phyloP scores from a whole-genome alignment of 1,140 invertebrate species.

The Danaus melanippus region DNA sequence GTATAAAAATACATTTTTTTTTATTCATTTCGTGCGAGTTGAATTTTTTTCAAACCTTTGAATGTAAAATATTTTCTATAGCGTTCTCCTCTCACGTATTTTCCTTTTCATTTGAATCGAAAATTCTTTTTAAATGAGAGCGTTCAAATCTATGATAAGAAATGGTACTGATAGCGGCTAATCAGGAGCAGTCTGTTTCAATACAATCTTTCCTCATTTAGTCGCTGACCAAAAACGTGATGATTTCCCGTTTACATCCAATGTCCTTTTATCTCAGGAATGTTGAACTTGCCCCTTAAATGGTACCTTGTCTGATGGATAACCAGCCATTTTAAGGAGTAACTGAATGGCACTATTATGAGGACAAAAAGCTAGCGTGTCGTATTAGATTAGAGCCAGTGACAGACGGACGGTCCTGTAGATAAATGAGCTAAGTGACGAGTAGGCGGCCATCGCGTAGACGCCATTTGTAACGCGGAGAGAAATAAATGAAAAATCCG shows the following conservation, averaged over 20 bases:
- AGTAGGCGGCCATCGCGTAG: conserved; percentile 53
- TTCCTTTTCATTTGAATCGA: no score
- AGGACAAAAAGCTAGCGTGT: conserved; percentile 65
- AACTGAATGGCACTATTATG: conserved; percentile 53
- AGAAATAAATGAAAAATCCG: conserved; percentile 40
- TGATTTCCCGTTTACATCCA: conserved; percentile 15
- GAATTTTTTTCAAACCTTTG: no score
- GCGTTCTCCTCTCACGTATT: no score
- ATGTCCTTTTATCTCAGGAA: conserved; percentile 32
- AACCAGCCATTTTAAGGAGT: conserved; percentile 50
- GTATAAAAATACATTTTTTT: no score
- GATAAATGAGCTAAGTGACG: conserved; percentile 68
- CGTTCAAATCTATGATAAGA: no score
- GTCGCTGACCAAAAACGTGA: neutral
- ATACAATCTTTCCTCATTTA: no score
- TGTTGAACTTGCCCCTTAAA: conserved; percentile 41
- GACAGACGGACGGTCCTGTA: conserved; percentile 61
- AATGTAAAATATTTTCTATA: no score
- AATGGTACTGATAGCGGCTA: no score
- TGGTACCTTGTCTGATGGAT: conserved; percentile 45
- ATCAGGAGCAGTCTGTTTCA: no score
- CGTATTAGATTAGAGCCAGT: conserved; percentile 67
- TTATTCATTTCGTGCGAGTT: no score
- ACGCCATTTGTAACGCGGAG: conserved; percentile 48
- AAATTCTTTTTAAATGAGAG: no score